phyloP scores from a whole-genome alignment of 2,888 invertebrate species.

The Aphidius colemani region DNA sequence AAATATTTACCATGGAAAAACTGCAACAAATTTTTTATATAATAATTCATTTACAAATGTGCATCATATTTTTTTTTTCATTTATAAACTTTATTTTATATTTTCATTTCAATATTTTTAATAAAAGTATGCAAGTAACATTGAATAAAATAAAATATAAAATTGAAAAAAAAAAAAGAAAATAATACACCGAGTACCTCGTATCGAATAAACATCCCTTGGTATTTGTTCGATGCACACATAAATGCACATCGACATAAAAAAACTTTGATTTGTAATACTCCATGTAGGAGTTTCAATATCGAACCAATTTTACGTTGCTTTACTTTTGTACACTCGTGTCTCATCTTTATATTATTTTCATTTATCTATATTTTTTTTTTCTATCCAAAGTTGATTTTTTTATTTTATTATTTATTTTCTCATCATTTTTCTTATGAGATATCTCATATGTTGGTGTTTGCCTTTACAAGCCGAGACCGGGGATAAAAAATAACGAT shows the following conservation, averaged over 20 bases:
- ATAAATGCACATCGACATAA: not conserved
- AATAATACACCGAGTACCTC: too few species aligned
- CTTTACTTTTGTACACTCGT: constrained; percentile 7
- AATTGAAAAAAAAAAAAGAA: too few species aligned
- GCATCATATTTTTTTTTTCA: not conserved
- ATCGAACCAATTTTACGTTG: constrained; percentile 24
- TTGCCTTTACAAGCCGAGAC: constrained; percentile 11
- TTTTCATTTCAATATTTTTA: too few species aligned
- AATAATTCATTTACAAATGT: not conserved
- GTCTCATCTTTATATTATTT: constrained; percentile 8
- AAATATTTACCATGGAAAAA: not conserved
- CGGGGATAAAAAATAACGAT: constrained; percentile 9
- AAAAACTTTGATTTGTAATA: constrained; percentile 12
- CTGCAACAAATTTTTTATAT: not conserved
- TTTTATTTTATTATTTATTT: not conserved
- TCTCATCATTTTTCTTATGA: not conserved
- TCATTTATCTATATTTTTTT: not conserved
- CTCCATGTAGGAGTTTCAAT: constrained; percentile 15
- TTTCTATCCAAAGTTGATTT: not conserved
- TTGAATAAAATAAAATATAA: too few species aligned
- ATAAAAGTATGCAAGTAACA: too few species aligned
- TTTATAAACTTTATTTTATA: not conserved
- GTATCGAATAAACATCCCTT: constrained; percentile 22
- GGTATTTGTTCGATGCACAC: constrained; percentile 18
- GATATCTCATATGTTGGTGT: not conserved